Evolutionary conservation across 2,797 vertebrate genomes (phyloP).

Genomic region (Prionace glauca): DNA sequence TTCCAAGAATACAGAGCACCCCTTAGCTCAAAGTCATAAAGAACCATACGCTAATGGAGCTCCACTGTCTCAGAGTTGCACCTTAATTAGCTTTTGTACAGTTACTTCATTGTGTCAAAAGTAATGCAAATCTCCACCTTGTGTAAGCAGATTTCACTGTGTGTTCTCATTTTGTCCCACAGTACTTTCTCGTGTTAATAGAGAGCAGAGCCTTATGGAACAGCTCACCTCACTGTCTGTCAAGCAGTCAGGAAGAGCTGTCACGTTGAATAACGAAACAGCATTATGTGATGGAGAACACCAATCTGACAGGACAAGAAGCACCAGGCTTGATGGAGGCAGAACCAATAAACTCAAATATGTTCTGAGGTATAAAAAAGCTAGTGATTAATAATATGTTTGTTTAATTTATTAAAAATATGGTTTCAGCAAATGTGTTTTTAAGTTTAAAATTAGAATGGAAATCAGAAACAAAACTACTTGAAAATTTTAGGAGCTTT

Average conservation of each 20-base stretch:
- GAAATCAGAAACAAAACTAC: not conserved
- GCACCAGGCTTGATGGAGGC: not conserved
- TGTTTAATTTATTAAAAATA: not conserved
- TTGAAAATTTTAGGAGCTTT: not conserved
- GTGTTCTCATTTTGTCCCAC: slow-evolving; percentile 16
- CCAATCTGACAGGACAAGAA: not conserved
- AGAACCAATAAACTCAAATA: not conserved
- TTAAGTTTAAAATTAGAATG: not conserved
- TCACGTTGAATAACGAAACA: not conserved
- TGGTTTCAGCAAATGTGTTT: not conserved
- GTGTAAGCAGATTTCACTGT: not conserved
- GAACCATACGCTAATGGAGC: not conserved
- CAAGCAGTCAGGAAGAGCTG: slow-evolving; percentile 46
- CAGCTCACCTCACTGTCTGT: slow-evolving; percentile 54
- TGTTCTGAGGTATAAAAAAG: not conserved
- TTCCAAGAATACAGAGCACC: not conserved
- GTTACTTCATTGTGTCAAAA: not conserved
- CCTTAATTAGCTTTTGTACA: not conserved
- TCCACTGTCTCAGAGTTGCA: not conserved
- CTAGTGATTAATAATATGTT: not conserved
- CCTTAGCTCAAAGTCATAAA: not conserved
- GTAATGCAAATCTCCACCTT: not conserved
- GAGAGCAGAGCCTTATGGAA: slow-evolving; percentile 54
- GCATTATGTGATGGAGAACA: not conserved
- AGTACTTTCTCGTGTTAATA: slow-evolving; percentile 46